A percentile compares a stretch with the other conserved stretches of the same genome.
Conservation (phyloP, 2,888 invertebrate genomes). For the Lycocerus yunnanus region DNA sequence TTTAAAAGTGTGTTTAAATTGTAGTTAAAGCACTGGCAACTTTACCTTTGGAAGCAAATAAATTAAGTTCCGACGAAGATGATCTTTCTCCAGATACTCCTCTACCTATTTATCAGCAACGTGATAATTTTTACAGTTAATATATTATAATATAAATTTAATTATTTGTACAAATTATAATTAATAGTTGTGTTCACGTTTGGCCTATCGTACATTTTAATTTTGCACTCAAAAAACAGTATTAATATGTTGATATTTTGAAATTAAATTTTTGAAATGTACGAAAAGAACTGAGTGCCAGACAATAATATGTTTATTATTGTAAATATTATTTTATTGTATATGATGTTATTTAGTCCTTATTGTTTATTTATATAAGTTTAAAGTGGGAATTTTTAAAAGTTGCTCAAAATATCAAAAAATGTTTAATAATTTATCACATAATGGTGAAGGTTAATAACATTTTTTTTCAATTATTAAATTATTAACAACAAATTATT, state of each 20-base stretch:
- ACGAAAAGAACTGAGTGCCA: slow-evolving; percentile 48
- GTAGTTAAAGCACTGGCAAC: slow-evolving; percentile 73
- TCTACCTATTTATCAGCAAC: slow-evolving; percentile 83
- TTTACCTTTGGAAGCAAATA: slow-evolving; percentile 62
- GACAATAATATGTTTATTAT: slow-evolving; percentile 43
- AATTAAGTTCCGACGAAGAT: slow-evolving; percentile 67
- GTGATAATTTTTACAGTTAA: slow-evolving; percentile 77
- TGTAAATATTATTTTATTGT: slow-evolving; percentile 37
- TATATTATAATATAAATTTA: slow-evolving; percentile 36
- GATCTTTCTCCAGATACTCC: slow-evolving; percentile 77
- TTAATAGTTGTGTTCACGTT: slow-evolving; percentile 47
- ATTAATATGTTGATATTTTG: slow-evolving; percentile 25
- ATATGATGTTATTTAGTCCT: slow-evolving; percentile 28
- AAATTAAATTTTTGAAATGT: slow-evolving; percentile 27
- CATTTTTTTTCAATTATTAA: slow-evolving; percentile 12
- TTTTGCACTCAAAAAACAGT: slow-evolving; percentile 28
- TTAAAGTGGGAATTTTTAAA: slow-evolving; percentile 29
- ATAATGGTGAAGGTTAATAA: slow-evolving; percentile 31
- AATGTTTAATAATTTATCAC: slow-evolving; percentile 28
- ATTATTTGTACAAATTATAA: slow-evolving; percentile 47
- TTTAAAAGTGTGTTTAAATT: slow-evolving; percentile 7
- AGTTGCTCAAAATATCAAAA: slow-evolving; percentile 30
- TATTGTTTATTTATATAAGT: slow-evolving; percentile 22
- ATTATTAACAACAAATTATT: background rate
- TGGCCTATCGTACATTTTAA: slow-evolving; percentile 42